Percentiles rank a stretch among this genome's conserved stretches.
These are phyloP conservation scores for Varecia variegata DNA, from an alignment of 2,797 vertebrate species.

Conservation along the genomic window DNA sequence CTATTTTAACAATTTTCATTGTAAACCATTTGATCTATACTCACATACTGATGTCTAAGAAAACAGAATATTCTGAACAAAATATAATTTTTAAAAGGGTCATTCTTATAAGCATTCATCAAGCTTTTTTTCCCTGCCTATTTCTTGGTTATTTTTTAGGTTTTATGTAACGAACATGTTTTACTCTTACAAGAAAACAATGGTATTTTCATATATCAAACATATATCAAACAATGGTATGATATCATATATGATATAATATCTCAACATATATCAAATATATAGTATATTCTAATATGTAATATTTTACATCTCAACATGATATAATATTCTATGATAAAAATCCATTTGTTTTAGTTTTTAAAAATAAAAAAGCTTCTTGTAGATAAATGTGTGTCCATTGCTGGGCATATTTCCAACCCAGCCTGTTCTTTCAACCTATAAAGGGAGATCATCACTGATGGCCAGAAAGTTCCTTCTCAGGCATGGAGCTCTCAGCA, in stretches of 20 bases:
- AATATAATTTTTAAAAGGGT: neutral
- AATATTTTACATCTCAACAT: neutral
- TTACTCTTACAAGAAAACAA: neutral
- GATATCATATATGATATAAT: neutral
- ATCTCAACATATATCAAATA: neutral
- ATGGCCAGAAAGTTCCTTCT: neutral
- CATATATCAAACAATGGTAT: no score
- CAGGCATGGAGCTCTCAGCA: neutral
- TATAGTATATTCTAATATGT: neutral
- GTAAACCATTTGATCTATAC: neutral
- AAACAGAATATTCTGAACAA: neutral
- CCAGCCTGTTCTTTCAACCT: neutral
- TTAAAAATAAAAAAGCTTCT: neutral
- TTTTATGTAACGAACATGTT: neutral
- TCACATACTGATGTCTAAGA: neutral
- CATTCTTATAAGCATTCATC: neutral
- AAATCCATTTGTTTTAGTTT: neutral
- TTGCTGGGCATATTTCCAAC: neutral
- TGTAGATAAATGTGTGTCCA: neutral
- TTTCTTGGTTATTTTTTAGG: neutral
- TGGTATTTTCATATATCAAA: no score
- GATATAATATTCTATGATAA: neutral
- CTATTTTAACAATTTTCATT: neutral
- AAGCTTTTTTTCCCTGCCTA: neutral
- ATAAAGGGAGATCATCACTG: neutral